Percentiles rank a stretch among this genome's conserved stretches.
Conservation (phyloP, 2,113 vertebrate species). For the Pteronura brasiliensis region DNA sequence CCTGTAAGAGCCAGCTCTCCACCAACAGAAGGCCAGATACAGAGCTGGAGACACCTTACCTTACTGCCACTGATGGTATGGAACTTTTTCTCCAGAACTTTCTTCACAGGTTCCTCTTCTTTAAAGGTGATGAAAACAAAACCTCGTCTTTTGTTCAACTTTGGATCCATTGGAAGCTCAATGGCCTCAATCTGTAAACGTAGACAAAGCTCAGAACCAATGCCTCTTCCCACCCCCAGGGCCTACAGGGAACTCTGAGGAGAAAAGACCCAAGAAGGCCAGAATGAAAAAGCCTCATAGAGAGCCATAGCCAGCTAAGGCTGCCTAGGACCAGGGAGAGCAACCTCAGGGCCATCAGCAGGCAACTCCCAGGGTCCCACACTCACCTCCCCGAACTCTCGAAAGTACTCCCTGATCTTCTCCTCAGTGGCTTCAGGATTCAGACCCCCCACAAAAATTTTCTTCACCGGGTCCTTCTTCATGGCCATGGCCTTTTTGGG, state of each 20-base stretch:
- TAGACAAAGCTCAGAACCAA: not conserved
- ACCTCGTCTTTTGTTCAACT: conserved; percentile 97
- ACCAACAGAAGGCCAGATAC: not conserved
- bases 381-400: conserved; percentile 95
- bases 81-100: conserved; percentile 97
- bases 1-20: not conserved
- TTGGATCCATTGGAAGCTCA: conserved; percentile 98
- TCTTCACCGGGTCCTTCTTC: conserved; percentile 98
- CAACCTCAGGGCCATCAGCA: not conserved
- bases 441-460: conserved; percentile 98
- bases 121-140: conserved; percentile 99
- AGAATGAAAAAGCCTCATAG: not conserved
- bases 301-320: not conserved
- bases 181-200: conserved; percentile 93
- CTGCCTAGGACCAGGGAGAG: not conserved
- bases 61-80: conserved; percentile 97
- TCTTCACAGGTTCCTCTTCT: conserved; percentile 95
- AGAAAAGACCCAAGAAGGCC: not conserved
- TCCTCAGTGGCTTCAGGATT: conserved; percentile 98
- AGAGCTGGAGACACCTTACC: conserved; percentile 79
- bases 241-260: not conserved
- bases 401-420: conserved; percentile 97
- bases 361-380: not conserved
- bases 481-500: conserved; percentile 99
- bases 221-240: not conserved